Base-by-base conservation (phyloP, 1,140 invertebrate species). In the Drosophila asahinai region DNA sequence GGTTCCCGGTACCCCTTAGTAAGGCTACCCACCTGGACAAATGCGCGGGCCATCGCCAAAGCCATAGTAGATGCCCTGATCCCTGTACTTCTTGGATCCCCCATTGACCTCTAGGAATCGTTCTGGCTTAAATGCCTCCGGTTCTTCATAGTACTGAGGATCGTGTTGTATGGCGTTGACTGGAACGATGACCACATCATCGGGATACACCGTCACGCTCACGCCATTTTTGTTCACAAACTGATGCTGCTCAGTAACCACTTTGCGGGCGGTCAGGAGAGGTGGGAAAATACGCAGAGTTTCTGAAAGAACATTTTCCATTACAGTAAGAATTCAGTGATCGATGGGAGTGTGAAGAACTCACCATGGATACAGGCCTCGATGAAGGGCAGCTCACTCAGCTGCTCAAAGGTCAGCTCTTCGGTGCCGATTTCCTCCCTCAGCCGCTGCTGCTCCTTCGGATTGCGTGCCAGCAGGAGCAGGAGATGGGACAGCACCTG, bases 61-160 rank as follows among this genome's bases (percentile, higher is more conserved):
- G 11, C 95, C 95, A 86, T 96, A 96, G 3, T 55, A 95, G 0
- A 93, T 90, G 36, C 91, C 93, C 5, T 91, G 91, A 36, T 92
- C 75, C 54, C 93, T 89, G 54, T 93, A 89, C 12, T 83, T 76
- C 15, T 93, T 92, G 19, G 92, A 83, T 7, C 91, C 91, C 0
- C 87, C 91, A 40, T 83, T 80, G 0, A 14, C 27, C 14, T 84
- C 73, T 93, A 89, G 79, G 81, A 96, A 97, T 62, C 96, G 92
- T 59, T 96, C 95, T 0, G 96, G 96, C 77, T 94, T 93, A 78
- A 95, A 97, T 7, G 82, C 77, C 14, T 96, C 94, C 0, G 96
- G 95, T 22, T 96, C 86, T 9, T 89, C 78, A 75, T 95, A 98
- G 78, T 95, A 94, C 38, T 95, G 83, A 2, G 94, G 93, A 84